Conservation (phyloP, 2,113 vertebrate species). For the Nicator chloris region DNA sequence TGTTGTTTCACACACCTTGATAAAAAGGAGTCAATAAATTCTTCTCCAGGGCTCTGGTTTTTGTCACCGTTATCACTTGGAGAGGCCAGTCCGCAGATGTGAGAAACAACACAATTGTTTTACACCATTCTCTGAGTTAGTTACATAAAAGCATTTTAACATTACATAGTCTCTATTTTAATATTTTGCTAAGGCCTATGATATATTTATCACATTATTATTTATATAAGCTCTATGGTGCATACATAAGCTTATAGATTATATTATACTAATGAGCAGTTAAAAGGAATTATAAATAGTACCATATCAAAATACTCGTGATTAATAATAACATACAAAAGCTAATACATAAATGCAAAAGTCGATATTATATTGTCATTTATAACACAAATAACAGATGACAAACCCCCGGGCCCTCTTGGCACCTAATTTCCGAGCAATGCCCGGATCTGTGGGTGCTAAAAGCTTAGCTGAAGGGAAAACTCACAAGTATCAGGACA, state of each 20-base stretch:
- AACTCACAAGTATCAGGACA: too few species aligned
- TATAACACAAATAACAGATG: neutral
- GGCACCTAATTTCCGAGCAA: neutral
- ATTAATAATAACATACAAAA: neutral
- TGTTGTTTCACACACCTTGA: neutral
- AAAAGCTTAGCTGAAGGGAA: too few species aligned
- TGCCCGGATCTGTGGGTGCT: too few species aligned
- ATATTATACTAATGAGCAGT: neutral
- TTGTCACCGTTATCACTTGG: neutral
- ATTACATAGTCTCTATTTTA: neutral
- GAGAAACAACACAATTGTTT: neutral
- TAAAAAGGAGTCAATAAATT: neutral
- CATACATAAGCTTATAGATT: neutral
- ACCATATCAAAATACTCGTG: neutral
- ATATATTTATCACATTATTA: neutral
- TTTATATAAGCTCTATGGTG: neutral
- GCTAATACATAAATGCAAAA: neutral
- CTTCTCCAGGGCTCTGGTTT: neutral
- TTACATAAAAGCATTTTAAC: neutral
- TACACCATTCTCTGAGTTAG: neutral
- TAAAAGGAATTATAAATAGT: neutral
- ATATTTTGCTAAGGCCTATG: neutral
- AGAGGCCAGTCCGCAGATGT: neutral
- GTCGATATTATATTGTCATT: neutral
- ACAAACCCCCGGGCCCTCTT: neutral